Base-by-base conservation (phyloP, 23 tunicate genomes). In the Ciona savignyi region DNA sequence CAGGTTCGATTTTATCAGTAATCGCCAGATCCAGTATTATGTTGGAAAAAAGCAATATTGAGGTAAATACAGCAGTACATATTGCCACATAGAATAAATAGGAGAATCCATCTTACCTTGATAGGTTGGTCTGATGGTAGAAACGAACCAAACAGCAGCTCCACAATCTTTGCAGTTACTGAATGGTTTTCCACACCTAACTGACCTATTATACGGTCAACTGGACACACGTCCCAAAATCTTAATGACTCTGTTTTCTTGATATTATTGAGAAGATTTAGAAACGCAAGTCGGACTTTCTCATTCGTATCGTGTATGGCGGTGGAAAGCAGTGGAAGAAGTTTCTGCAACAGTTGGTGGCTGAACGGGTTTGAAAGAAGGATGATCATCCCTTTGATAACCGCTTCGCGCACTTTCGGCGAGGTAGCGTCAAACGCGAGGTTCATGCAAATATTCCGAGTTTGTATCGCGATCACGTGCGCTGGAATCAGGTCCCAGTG, bases 401-500 rank as follows among this genome's bases (percentile, higher is more conserved):
- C 97, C 35, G 97, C 77, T 70, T 76, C 73, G n/a, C 97, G 66
- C 0, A 88, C 88, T 1, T 65, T 65, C 20, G 56, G 49, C 23
- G 78, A 70, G 3, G 73, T 32, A 3, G 75, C 30, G 73, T 90
- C 97, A 75, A 83, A 90, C 22, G 97, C 85, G 25, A 83, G 78
- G 25, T 78, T 80, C 0, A 69, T 74, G 74, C 33, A 90, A 4
- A 90, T 32, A 2, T 75, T 83, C 62, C 62, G 60, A 29, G 73
- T 26, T 66, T 63, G 72, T 4, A 69, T 56, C 3, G 88, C 84
- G 0, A 90, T 83, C 49, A 78, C 76, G 23, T 83, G 75, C 27
- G 85, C 81, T 29, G 89, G 85, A 21, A 83, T 78, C 30, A 81
- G 78, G 66, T 90, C 89, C 97, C 97, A 90, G 60, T 78, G 83